phyloP scores from a whole-genome alignment of 2,888 invertebrate species.

The Cyaniris semiargus region DNA sequence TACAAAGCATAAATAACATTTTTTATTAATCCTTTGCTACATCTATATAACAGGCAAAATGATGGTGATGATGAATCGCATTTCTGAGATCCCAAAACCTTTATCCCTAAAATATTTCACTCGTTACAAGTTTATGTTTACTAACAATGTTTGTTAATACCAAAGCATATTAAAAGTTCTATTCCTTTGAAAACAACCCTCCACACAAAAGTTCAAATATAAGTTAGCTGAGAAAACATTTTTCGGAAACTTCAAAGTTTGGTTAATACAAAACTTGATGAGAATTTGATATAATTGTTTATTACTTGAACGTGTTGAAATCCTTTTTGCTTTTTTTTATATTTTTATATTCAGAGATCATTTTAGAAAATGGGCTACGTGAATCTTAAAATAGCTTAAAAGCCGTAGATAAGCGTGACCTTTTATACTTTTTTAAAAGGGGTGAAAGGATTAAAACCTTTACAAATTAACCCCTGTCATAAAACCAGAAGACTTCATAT shows the following conservation, averaged over 20 bases:
- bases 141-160: constrained; percentile 9
- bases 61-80: not conserved
- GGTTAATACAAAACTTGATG: not conserved
- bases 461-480: constrained; percentile 8
- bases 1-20: no score
- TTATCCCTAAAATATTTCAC: not conserved
- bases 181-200: constrained; percentile 25
- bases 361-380: not conserved
- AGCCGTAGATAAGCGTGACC: not conserved
- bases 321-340: not conserved
- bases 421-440: not conserved
- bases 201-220: constrained; percentile 18
- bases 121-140: constrained; percentile 3
- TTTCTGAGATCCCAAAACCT: not conserved
- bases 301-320: not conserved
- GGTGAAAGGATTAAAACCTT: not conserved
- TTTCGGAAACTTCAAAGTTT: not conserved
- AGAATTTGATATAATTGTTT: not conserved
- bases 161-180: constrained; percentile 16
- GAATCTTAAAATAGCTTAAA: not conserved
- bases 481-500: constrained; percentile 1
- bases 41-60: not conserved
- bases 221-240: constrained; percentile 12
- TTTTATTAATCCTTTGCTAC: no score
- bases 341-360: not conserved